These are phyloP conservation scores for Thaumatotibia leucotreta DNA, from an alignment of 1,140 invertebrate species.

Conservation along the genomic window DNA sequence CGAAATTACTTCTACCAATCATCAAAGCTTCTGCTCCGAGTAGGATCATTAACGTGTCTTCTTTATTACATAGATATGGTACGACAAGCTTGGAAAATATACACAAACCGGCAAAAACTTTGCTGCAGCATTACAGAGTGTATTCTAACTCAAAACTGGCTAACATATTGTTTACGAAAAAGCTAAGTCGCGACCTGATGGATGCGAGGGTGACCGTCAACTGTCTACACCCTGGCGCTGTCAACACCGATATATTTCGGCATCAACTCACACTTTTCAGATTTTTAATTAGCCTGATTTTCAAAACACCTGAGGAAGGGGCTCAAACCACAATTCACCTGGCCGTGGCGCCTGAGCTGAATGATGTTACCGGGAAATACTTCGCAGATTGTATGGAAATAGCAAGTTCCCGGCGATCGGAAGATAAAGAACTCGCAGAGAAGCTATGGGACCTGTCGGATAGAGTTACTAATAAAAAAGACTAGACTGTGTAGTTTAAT, in stretches of 20 bases:
- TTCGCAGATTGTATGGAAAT: not conserved
- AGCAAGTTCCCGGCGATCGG: not conserved
- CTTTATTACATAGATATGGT: slow-evolving; percentile 84
- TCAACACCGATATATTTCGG: too few relatives aligned
- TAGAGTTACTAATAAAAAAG: too few relatives aligned
- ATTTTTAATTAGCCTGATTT: slow-evolving; percentile 21
- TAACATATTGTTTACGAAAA: slow-evolving; percentile 88
- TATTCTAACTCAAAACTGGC: slow-evolving; percentile 91
- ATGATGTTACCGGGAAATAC: too few relatives aligned
- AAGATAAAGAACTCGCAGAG: not conserved
- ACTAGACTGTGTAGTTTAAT: too few relatives aligned
- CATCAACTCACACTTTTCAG: not conserved
- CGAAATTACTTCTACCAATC: too few relatives aligned
- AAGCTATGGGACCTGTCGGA: not conserved
- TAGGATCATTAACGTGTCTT: slow-evolving; percentile 89
- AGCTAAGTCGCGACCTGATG: slow-evolving; percentile 84
- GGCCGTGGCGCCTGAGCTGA: too few relatives aligned
- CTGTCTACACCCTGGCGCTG: too few relatives aligned
- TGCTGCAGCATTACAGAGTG: slow-evolving; percentile 76
- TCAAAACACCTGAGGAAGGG: slow-evolving; percentile 51
- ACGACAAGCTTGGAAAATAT: slow-evolving; percentile 80
- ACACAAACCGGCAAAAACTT: slow-evolving; percentile 62
- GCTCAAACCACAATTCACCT: slow-evolving; percentile 78
- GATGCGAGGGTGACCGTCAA: too few relatives aligned
- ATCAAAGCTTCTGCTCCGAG: slow-evolving; percentile 83